Evolutionary conservation across 2,797 vertebrate species (phyloP).

Genomic region (Aeoliscus strigatus): DNA sequence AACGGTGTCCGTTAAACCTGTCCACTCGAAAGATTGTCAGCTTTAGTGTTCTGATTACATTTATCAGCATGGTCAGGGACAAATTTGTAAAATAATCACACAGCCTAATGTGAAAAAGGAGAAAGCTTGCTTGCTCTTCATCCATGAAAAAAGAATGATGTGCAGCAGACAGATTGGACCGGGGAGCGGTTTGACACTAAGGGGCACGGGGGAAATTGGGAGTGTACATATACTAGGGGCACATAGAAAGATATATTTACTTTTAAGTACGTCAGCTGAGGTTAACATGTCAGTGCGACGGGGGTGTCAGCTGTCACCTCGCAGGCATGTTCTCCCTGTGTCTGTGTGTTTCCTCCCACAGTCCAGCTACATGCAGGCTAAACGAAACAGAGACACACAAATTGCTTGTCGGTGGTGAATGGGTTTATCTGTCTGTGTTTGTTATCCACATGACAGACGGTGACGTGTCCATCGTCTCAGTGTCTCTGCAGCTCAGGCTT

Average conservation of each 20-base stretch:
- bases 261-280: constrained; percentile 19
- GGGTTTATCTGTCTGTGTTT: constrained; percentile 22
- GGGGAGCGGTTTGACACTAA: constrained; percentile 17
- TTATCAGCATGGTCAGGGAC: no score
- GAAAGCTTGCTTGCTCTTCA: constrained; percentile 3
- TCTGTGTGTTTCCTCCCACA: constrained; percentile 24
- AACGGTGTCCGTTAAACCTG: no score
- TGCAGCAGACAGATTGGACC: constrained; percentile 14
- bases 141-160: not conserved
- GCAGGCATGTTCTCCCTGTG: constrained; percentile 18
- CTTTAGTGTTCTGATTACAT: no score
- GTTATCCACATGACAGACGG: constrained; percentile 23
- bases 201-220: constrained; percentile 9
- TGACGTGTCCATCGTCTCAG: constrained; percentile 11
- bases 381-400: constrained; percentile 40
- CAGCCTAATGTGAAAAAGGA: no score
- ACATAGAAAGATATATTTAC: constrained; percentile 25
- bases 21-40: no score
- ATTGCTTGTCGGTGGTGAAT: constrained; percentile 30
- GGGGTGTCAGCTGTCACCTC: constrained; percentile 26
- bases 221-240: constrained; percentile 17
- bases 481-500: not conserved
- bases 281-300: constrained; percentile 37
- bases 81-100: constrained; percentile 1
- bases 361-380: constrained; percentile 20